These are phyloP conservation scores for Phaethon lepturus DNA, from an alignment of 2,113 vertebrate species.

Conservation along the genomic window DNA sequence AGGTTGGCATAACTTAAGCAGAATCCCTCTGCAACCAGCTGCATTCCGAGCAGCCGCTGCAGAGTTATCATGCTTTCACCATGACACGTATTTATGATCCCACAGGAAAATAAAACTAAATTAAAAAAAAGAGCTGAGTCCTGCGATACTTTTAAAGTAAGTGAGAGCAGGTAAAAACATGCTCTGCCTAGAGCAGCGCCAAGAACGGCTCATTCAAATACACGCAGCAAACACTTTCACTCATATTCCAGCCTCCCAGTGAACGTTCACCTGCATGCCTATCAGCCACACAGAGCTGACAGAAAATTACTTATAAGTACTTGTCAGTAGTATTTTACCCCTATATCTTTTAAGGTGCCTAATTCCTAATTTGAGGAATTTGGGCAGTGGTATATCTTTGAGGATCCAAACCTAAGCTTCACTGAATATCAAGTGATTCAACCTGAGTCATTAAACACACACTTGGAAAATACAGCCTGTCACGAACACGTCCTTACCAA, in stretches of 20 bases:
- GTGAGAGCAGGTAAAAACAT: slow-evolving; percentile 33
- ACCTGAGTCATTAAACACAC: background rate
- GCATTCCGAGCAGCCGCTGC: background rate
- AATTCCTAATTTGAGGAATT: background rate
- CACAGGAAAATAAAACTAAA: background rate
- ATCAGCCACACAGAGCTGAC: background rate
- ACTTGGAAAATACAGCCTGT: background rate
- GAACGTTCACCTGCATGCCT: background rate
- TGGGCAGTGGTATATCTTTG: background rate
- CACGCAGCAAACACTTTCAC: background rate
- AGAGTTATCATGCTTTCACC: background rate
- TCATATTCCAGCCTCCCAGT: background rate
- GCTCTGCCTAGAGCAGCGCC: background rate
- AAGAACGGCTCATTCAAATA: slow-evolving; percentile 11
- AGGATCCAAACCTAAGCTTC: background rate
- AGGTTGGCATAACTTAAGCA: background rate
- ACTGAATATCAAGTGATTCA: background rate
- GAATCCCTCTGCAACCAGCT: background rate
- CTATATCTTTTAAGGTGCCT: background rate
- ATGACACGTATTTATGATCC: background rate
- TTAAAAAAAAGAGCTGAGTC: background rate
- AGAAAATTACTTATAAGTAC: background rate
- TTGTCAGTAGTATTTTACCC: background rate
- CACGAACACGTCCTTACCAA: background rate
- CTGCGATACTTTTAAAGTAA: background rate